A percentile compares a stretch with the other conserved stretches of the same genome.
Evolutionary conservation across 2,888 invertebrate genomes (phyloP).

Genomic region (Agrenia bidenticulata): DNA sequence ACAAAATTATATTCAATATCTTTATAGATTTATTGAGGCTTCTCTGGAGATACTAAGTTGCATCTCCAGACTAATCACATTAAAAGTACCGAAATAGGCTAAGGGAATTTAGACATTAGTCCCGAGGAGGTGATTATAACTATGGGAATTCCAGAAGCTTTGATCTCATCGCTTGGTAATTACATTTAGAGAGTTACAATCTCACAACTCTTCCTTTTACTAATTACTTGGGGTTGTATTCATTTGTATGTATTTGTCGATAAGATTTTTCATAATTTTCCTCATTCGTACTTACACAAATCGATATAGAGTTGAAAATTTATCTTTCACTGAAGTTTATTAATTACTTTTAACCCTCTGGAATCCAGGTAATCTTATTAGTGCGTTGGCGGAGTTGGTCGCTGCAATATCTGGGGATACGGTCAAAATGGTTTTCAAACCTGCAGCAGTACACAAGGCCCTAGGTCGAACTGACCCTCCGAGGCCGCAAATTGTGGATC

Average conservation of each 20-base stretch:
- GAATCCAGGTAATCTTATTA: neutral
- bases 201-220: too few species aligned
- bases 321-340: neutral
- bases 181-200: too few species aligned
- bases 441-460: neutral
- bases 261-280: neutral
- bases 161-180: conserved; percentile 18
- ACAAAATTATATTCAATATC: too few species aligned
- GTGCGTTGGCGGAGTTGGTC: conserved; percentile 7
- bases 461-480: neutral
- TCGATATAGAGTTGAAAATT: neutral
- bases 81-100: too few species aligned
- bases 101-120: too few species aligned
- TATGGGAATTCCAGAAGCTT: conserved; percentile 11
- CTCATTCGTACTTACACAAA: neutral
- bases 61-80: too few species aligned
- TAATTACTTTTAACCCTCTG: neutral
- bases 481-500: neutral
- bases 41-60: too few species aligned
- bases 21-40: too few species aligned
- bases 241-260: too few species aligned
- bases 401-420: conserved; percentile 1
- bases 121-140: neutral
- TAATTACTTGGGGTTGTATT: too few species aligned
- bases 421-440: conserved; percentile 8